Evolutionary conservation across 2,113 vertebrate genomes (phyloP).

Genomic region (Gymnobelideus leadbeateri): DNA sequence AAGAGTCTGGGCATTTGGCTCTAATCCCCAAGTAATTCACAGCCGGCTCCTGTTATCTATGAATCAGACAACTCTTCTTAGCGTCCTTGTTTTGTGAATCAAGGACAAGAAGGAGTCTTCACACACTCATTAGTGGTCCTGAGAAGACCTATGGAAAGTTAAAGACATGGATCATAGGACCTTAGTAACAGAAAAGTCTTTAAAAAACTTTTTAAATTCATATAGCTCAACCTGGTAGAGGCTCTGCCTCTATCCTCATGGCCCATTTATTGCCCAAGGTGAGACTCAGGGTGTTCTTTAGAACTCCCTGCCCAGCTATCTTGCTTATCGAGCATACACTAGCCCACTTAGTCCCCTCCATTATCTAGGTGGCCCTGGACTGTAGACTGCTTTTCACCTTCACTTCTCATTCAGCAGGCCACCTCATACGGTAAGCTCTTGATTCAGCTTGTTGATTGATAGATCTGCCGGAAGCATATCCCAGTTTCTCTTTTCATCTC

Average conservation of each 20-base stretch:
- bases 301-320: neutral
- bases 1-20: neutral
- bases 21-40: neutral
- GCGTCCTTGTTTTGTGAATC: neutral
- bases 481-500: neutral
- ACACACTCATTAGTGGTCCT: neutral
- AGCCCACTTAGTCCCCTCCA: neutral
- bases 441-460: neutral
- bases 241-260: neutral
- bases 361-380: neutral
- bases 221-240: neutral
- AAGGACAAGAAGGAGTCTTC: neutral
- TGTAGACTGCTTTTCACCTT: neutral
- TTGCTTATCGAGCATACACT: neutral
- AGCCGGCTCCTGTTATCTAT: neutral
- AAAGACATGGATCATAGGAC: neutral
- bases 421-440: neutral
- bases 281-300: neutral
- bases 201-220: neutral
- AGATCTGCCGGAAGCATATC: neutral
- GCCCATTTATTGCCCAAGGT: neutral
- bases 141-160: neutral
- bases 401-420: neutral
- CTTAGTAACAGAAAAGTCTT: neutral
- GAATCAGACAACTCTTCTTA: constrained; percentile 10